Evolutionary conservation across 2,113 vertebrate genomes (phyloP).

Genomic region (Xiphophorus hellerii): DNA sequence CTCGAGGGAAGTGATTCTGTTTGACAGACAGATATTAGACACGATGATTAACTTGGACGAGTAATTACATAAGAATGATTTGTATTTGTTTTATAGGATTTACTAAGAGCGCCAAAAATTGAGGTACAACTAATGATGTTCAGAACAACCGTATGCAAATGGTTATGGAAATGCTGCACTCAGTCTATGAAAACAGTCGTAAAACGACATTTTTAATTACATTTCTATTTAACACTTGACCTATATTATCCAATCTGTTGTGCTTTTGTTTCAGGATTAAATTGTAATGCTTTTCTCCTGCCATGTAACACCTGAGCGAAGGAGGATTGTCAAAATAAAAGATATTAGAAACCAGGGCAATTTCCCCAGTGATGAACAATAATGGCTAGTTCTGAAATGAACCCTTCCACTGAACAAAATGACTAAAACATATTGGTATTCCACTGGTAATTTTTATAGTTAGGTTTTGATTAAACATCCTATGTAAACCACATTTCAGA

Average conservation of each 20-base stretch:
- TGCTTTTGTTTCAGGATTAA: neutral
- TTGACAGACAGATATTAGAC: neutral
- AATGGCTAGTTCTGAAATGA: neutral
- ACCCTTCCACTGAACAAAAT: neutral
- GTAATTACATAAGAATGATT: neutral
- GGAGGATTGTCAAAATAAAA: neutral
- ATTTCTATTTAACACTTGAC: neutral
- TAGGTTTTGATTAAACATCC: neutral
- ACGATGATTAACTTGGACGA: neutral
- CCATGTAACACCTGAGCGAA: neutral
- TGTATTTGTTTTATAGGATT: neutral
- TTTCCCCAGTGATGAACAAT: neutral
- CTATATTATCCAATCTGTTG: too few relatives aligned
- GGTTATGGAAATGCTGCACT: neutral
- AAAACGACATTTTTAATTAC: neutral
- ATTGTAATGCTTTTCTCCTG: too few relatives aligned
- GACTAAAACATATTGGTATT: neutral
- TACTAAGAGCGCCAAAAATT: too few relatives aligned
- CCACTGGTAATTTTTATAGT: neutral
- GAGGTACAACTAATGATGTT: neutral
- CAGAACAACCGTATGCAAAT: neutral
- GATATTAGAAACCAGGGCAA: neutral
- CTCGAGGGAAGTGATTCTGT: neutral
- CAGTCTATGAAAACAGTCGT: neutral
- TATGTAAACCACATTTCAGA: neutral